Percentiles rank a stretch among this genome's conserved stretches.
Evolutionary conservation across 1,140 invertebrate species (phyloP).

Genomic region (Bombus picipes): DNA sequence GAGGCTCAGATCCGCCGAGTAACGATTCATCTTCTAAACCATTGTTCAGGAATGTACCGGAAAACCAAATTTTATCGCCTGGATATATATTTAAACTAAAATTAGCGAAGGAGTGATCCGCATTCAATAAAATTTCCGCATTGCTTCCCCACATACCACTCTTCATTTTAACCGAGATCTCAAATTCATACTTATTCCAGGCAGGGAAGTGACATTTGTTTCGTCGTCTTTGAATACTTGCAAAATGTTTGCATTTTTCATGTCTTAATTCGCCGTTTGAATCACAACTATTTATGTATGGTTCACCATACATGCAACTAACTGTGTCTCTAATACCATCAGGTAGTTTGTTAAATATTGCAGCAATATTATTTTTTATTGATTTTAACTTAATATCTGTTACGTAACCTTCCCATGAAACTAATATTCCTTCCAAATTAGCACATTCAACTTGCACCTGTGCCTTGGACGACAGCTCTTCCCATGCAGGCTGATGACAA

Average conservation of each 20-base stretch:
- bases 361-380: constrained; percentile 85
- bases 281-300: constrained; percentile 83
- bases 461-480: constrained; percentile 85
- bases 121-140: constrained; percentile 85
- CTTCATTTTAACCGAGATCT: constrained; percentile 87
- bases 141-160: constrained; percentile 86
- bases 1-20: constrained; percentile 84
- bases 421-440: constrained; percentile 85
- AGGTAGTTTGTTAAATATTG: constrained; percentile 85
- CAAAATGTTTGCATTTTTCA: constrained; percentile 83
- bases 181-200: constrained; percentile 88
- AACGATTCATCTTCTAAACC: constrained; percentile 78
- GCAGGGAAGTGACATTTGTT: constrained; percentile 87
- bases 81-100: constrained; percentile 86
- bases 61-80: constrained; percentile 89
- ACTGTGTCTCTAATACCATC: constrained; percentile 83
- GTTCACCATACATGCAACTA: constrained; percentile 88
- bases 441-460: constrained; percentile 87
- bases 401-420: constrained; percentile 90
- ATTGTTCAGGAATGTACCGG: constrained; percentile 83
- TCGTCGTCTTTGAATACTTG: constrained; percentile 82
- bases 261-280: constrained; percentile 78
- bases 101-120: constrained; percentile 87
- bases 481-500: constrained; percentile 87
- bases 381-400: constrained; percentile 86